Conservation (phyloP, 1,140 invertebrate species). For the Ooceraea biroi region DNA sequence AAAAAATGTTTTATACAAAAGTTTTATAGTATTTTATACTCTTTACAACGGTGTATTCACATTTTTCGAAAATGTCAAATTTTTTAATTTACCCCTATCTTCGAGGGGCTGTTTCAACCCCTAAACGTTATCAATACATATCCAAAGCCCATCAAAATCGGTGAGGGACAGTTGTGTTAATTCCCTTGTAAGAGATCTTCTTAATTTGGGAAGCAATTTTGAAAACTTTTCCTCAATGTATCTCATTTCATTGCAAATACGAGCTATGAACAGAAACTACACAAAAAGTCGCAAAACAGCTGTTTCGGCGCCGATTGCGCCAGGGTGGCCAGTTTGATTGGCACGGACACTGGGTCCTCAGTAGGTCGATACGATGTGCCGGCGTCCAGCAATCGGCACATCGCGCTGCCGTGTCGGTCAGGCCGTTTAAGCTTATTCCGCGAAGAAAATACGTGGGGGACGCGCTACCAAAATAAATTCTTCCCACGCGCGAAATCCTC, state of each 20-base stretch:
- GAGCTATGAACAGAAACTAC: too few relatives aligned
- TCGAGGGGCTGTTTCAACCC: too few relatives aligned
- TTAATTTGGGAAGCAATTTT: neutral
- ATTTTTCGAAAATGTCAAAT: too few relatives aligned
- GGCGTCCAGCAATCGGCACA: constrained; percentile 53
- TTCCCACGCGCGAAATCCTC: constrained; percentile 77
- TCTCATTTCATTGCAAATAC: neutral
- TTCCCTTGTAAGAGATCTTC: too few relatives aligned
- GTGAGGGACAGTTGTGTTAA: too few relatives aligned
- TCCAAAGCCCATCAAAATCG: too few relatives aligned
- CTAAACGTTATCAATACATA: too few relatives aligned
- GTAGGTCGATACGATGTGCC: constrained; percentile 28
- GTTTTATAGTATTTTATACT: too few relatives aligned
- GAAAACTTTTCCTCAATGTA: neutral
- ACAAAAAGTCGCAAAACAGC: neutral
- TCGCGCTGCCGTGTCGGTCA: constrained; percentile 50
- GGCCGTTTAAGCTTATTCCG: constrained; percentile 75
- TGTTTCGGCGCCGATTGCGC: neutral
- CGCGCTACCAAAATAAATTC: constrained; percentile 74
- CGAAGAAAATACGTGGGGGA: constrained; percentile 68
- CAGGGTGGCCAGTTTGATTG: neutral
- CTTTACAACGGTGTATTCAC: too few relatives aligned
- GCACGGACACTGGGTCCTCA: neutral
- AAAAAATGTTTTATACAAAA: too few relatives aligned
- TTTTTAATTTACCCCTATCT: too few relatives aligned